Evolutionary conservation across 2,888 invertebrate species (phyloP).

Genomic region (Chorisops tibialis): DNA sequence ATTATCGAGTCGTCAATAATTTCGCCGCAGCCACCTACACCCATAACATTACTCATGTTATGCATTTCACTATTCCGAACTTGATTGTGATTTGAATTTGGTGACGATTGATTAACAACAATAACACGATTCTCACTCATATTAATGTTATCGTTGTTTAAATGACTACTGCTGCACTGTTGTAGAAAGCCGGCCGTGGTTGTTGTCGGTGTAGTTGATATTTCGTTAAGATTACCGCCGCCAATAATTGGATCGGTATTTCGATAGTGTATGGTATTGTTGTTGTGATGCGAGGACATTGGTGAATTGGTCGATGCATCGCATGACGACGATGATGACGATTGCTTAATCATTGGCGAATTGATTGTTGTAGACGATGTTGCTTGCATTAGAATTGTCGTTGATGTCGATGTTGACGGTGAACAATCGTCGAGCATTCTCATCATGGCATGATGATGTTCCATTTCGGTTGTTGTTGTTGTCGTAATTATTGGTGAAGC

Average conservation of each 20-base stretch:
- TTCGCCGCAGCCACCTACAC: not conserved
- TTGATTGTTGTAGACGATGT: not conserved
- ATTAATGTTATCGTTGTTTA: slow-evolving; percentile 7
- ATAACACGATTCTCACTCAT: slow-evolving; percentile 15
- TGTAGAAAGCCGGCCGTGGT: slow-evolving; percentile 9
- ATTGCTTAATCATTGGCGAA: slow-evolving; percentile 1
- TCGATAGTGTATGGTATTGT: slow-evolving; percentile 6
- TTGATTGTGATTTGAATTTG: not conserved
- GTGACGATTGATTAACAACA: slow-evolving; percentile 7
- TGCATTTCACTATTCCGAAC: slow-evolving; percentile 1
- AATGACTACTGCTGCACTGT: slow-evolving; percentile 2
- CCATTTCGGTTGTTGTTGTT: not conserved
- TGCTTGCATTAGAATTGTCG: slow-evolving; percentile 4
- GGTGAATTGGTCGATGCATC: not conserved
- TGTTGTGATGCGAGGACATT: slow-evolving; percentile 2
- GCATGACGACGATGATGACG: not conserved
- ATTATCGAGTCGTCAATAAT: not conserved
- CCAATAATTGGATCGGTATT: not conserved
- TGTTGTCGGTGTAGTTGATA: not conserved
- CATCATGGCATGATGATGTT: slow-evolving; percentile 4
- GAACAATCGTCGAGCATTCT: slow-evolving; percentile 13
- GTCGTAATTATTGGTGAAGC: slow-evolving; percentile 1
- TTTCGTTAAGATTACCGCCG: not conserved
- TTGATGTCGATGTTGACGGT: not conserved
- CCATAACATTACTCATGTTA: slow-evolving; percentile 7